Evolutionary conservation across 2,888 invertebrate genomes (phyloP).

Genomic region (Penaeus monodon): DNA sequence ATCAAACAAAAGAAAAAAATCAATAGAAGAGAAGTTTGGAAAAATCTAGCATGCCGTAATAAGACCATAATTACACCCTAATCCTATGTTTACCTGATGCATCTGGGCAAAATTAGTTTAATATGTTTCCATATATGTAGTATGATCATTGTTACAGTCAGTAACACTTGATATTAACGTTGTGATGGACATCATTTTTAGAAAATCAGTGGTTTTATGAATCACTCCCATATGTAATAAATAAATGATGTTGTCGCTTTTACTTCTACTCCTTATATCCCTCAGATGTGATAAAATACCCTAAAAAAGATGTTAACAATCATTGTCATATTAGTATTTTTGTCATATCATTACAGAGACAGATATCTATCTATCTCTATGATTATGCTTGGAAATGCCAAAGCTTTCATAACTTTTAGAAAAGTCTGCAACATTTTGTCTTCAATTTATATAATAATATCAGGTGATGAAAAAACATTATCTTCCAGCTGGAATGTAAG

Average conservation of each 20-base stretch:
- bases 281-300: too few relatives aligned
- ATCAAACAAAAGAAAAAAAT: neutral
- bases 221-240: slow-evolving; percentile 62
- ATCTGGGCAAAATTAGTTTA: slow-evolving; percentile 53
- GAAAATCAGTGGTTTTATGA: slow-evolving; percentile 55
- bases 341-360: too few relatives aligned
- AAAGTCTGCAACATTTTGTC: too few relatives aligned
- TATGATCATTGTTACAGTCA: slow-evolving; percentile 57
- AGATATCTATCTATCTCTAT: too few relatives aligned
- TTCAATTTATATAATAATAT: too few relatives aligned
- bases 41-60: neutral
- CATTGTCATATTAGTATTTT: too few relatives aligned
- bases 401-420: too few relatives aligned
- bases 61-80: neutral
- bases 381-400: too few relatives aligned
- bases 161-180: slow-evolving; percentile 47
- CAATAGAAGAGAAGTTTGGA: neutral
- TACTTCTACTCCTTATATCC: slow-evolving; percentile 1
- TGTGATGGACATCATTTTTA: slow-evolving; percentile 58
- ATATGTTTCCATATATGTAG: slow-evolving; percentile 57
- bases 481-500: too few relatives aligned
- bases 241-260: slow-evolving; percentile 63
- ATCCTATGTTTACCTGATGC: slow-evolving; percentile 43
- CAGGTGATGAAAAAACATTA: too few relatives aligned
- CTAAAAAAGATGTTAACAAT: too few relatives aligned